Percentiles rank a stretch among this genome's conserved stretches.
Evolutionary conservation across 2,888 invertebrate species (phyloP).

Genomic region (Amphipoea oculea): DNA sequence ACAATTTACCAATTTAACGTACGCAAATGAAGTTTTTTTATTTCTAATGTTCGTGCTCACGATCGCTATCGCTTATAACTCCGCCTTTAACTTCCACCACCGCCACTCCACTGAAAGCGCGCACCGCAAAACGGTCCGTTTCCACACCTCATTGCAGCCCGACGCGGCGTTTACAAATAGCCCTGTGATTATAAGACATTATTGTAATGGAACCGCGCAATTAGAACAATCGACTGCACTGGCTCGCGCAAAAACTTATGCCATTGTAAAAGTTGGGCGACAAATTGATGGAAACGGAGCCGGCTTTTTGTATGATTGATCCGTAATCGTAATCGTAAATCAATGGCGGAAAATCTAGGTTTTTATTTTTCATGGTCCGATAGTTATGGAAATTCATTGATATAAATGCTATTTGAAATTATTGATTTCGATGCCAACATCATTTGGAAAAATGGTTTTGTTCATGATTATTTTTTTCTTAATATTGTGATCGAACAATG

Average conservation of each 20-base stretch:
- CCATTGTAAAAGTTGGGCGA: conserved; percentile 67
- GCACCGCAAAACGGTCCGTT: conserved; percentile 86
- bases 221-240: conserved; percentile 82
- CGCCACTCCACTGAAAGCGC: conserved; percentile 76
- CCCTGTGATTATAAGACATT: conserved; percentile 87
- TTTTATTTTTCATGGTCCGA: conserved; percentile 34
- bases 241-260: conserved; percentile 75
- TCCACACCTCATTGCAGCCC: conserved; percentile 88
- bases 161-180: conserved; percentile 85
- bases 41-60: neutral
- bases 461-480: too few species aligned
- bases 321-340: conserved; percentile 41
- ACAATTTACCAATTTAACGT: neutral
- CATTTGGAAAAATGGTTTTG: neutral
- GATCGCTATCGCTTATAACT: conserved; percentile 6
- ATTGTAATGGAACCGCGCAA: conserved; percentile 86
- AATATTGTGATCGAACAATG: too few species aligned
- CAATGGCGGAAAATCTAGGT: conserved; percentile 14
- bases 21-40: neutral
- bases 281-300: conserved; percentile 62
- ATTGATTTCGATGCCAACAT: neutral
- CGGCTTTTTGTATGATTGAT: conserved; percentile 56
- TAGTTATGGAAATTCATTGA: conserved; percentile 5
- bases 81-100: conserved; percentile 58
- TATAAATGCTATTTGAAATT: neutral